phyloP scores from a whole-genome alignment of 2,797 vertebrate species.

The Mycteria americana region DNA sequence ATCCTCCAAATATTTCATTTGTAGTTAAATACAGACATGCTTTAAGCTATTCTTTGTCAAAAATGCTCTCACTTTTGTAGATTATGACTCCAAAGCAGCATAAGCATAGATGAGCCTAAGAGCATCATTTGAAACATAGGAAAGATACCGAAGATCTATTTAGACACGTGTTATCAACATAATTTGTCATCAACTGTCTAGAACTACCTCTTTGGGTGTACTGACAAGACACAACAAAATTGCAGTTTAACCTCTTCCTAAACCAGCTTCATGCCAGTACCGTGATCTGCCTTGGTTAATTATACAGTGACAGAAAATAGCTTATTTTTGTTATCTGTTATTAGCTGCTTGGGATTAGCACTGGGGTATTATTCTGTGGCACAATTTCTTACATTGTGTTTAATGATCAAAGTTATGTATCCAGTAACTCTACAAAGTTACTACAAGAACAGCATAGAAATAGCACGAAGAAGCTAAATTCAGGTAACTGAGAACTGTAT shows the following conservation, averaged over 20 bases:
- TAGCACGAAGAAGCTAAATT: neutral
- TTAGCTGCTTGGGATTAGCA: neutral
- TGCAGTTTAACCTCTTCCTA: neutral
- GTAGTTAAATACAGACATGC: neutral
- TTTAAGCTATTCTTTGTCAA: neutral
- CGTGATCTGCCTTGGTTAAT: neutral
- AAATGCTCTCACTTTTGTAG: neutral
- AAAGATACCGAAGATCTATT: neutral
- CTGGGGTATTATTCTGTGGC: neutral
- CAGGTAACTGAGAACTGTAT: neutral
- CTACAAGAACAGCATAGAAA: neutral
- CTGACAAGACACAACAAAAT: neutral
- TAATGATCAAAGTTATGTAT: neutral
- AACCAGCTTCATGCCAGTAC: neutral
- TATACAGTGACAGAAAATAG: neutral
- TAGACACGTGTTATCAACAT: neutral
- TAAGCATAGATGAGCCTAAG: neutral
- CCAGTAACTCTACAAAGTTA: neutral
- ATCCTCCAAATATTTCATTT: neutral
- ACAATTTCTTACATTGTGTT: neutral
- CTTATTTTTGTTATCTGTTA: neutral
- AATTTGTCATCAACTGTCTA: neutral
- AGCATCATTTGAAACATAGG: neutral
- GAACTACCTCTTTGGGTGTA: neutral
- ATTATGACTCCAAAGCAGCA: neutral